Evolutionary conservation across 2,888 invertebrate genomes (phyloP), one percentile per base, ranked within the genome.

Genomic region (Protophormia terraenovae): DNA sequence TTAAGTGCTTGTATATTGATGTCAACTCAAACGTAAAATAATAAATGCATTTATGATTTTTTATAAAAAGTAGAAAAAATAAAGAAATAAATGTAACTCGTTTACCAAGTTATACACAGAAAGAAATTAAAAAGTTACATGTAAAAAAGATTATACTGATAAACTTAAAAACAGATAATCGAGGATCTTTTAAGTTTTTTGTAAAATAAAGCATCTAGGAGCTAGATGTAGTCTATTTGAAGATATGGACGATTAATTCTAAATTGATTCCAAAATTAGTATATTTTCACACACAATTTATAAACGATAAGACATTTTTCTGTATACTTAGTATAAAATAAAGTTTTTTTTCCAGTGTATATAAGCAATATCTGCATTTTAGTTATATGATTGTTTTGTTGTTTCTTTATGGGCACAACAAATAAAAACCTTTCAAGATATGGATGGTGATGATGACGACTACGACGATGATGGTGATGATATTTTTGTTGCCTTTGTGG

Each of bases 401-500:
- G 35, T 75, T 69, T 78, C 62, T 85, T 82, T 82, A 82, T 82
- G 85, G 80, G 47, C 50, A 75, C 73, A 75, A 85, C 83, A 87
- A 87, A 87, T 87, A 84, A 86, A 87, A 87, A 86, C 87, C 87
- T 87, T 86, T 87, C 84, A 87, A 87, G 84, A 84, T 83, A 84
- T 77, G 80, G 22, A 71, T 55, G 22, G 14, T 45, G 14, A 32
- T 69, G 69, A 62, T 62, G 22, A 62, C 3, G n/a, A 55, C n/a
- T 7, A 16, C 3, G 58, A 58, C 14, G n/a, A 16, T 19, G 66
- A 32, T 77, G 55, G 32, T 75, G 35, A 35, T 50, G n/a, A n/a
- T n/a, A n/a, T n/a, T n/a, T 60, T 72, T 38, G 75, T 53, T 53
- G 50, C 35, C 50, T 58, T 41, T 41, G 32, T 75, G 75, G 50